Evolutionary conservation across 2,113 vertebrate species (phyloP).

Genomic region (Murina feae): DNA sequence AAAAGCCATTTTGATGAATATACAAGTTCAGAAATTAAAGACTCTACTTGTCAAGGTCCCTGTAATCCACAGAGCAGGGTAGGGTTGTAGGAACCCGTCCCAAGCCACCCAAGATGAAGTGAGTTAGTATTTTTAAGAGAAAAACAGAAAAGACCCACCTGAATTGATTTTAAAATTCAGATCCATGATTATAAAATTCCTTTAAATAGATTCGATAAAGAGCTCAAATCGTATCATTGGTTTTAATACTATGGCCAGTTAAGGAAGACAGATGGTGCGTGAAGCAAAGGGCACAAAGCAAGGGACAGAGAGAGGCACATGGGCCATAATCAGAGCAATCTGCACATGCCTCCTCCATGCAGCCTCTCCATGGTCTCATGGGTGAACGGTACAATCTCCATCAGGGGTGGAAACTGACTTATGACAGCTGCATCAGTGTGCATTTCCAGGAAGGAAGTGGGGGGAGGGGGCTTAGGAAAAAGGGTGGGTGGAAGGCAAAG

Average conservation of each 20-base stretch:
- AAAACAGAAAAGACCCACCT: not conserved
- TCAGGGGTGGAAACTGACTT: not conserved
- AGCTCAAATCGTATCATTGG: not conserved
- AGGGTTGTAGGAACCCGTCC: no score
- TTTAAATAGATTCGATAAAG: not conserved
- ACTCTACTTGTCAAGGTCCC: not conserved
- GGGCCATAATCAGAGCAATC: not conserved
- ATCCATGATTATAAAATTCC: not conserved
- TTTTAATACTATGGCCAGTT: not conserved
- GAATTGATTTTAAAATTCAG: slow-evolving; percentile 33
- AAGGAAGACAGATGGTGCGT: not conserved
- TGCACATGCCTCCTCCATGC: not conserved
- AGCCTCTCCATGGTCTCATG: fast-evolving
- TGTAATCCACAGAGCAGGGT: not conserved
- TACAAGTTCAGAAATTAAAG: not conserved
- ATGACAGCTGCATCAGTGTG: not conserved
- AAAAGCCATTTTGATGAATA: not conserved
- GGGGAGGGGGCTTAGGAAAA: no score
- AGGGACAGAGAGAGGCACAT: not conserved
- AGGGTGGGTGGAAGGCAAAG: not conserved
- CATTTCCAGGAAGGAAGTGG: not conserved
- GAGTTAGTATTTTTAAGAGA: slow-evolving; percentile 4
- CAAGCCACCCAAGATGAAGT: not conserved
- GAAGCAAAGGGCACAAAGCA: no score
- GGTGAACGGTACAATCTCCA: no score